phyloP scores from a whole-genome alignment of 2,797 vertebrate species.

The Erpetoichthys calabaricus region DNA sequence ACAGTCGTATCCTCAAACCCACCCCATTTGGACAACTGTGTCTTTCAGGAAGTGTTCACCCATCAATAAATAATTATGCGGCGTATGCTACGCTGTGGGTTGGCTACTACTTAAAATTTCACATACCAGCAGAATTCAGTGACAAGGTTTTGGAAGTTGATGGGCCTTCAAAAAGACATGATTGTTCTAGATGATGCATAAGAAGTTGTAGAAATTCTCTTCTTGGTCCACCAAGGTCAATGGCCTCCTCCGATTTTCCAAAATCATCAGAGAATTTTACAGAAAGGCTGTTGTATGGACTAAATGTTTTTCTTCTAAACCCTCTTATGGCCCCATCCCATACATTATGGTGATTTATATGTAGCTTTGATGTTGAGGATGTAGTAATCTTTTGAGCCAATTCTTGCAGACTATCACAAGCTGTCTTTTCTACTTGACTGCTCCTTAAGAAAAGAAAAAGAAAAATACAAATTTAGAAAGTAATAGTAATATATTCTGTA shows the following conservation, averaged over 20 bases:
- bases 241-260: background rate
- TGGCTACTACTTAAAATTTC: no score
- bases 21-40: no score
- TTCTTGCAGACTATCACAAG: background rate
- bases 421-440: background rate
- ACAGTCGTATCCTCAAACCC: no score
- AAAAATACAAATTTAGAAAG: no score
- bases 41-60: no score
- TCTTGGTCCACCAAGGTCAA: background rate
- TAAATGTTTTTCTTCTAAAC: background rate
- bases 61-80: no score
- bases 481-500: no score
- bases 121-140: background rate
- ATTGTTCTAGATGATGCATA: background rate
- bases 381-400: background rate
- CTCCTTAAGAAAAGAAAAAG: background rate
- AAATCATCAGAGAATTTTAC: background rate
- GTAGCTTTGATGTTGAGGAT: background rate
- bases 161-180: constrained; percentile 2
- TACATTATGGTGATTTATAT: background rate
- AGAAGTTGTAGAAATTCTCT: background rate
- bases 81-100: no score
- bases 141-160: background rate
- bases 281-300: background rate
- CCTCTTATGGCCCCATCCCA: background rate